A percentile compares a stretch with the other conserved stretches of the same genome.
phyloP scores from a whole-genome alignment of 2,888 invertebrate genomes.

The Erebia aethiops region DNA sequence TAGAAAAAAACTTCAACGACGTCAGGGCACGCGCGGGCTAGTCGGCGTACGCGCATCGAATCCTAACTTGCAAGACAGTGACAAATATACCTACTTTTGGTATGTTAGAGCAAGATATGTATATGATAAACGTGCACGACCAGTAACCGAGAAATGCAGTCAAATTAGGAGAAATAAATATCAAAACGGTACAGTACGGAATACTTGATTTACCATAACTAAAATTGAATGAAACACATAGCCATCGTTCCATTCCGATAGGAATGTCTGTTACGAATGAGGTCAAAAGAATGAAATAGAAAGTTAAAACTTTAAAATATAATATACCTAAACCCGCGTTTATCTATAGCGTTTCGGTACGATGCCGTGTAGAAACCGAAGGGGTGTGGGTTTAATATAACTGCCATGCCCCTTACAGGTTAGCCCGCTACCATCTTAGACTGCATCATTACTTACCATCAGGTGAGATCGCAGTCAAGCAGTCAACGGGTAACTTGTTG shows the following conservation, averaged over 20 bases:
- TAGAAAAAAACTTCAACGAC: conserved; percentile 58
- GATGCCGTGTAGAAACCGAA: too few relatives aligned
- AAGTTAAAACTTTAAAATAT: neutral
- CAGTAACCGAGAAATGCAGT: conserved; percentile 71
- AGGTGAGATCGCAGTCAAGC: too few relatives aligned
- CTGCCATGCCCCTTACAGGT: too few relatives aligned
- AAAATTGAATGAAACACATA: conserved; percentile 45
- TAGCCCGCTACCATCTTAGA: too few relatives aligned
- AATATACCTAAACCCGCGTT: too few relatives aligned
- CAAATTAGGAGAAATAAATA: conserved; percentile 79
- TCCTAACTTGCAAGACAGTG: conserved; percentile 60
- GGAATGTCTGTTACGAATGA: conserved; percentile 21
- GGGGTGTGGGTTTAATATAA: too few relatives aligned
- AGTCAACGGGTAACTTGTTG: too few relatives aligned
- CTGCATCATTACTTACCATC: too few relatives aligned
- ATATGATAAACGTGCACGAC: conserved; percentile 70
- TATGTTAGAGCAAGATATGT: conserved; percentile 49
- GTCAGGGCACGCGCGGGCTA: conserved; percentile 71
- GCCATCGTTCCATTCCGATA: neutral
- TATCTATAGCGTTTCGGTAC: too few relatives aligned
- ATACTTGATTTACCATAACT: conserved; percentile 48
- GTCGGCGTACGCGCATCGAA: conserved; percentile 65
- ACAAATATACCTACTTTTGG: conserved; percentile 42
- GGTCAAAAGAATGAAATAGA: conserved; percentile 18
- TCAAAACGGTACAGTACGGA: conserved; percentile 56